Base-by-base conservation (phyloP, 2,113 vertebrate species). In the Phycodurus eques region DNA sequence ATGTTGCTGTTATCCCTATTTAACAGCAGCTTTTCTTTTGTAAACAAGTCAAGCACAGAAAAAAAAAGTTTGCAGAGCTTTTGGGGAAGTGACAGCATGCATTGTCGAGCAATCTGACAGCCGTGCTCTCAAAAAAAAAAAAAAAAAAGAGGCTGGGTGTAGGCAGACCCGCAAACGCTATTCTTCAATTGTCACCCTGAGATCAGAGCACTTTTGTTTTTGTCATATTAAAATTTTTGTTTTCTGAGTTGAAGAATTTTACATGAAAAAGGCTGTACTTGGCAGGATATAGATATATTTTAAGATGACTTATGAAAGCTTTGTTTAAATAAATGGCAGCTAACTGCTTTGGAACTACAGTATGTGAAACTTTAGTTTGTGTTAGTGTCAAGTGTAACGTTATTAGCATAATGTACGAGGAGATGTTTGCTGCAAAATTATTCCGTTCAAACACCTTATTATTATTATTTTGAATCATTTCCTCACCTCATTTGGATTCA, bases 21-120 rank as follows among this genome's bases (percentile, higher is more conserved):
- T 60, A 49, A 47, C 64, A 47, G 64, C 44, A 66, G 64, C 44
- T 47, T 66, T 66, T 66, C 44, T 66, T 66, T 66, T 66, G 64
- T 66, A 31, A 66, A 66, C 64, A 66, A 66, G 64, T 66, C 64
- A 66, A 47, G 64, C 64, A 17, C 64, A 17, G 5, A 15, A 49
- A 17, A 49, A 22, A 20, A 66, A 66, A 66, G 43, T 66, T 66
- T 46, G 22, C 64, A 47, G 27, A 66, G 64, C 64, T 47, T 47
- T 46, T 47, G 64, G 43, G 14, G 64, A 44, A 49, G 44, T 66
- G 64, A 66, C 64, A 66, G 64, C 64, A 49, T 27, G 64, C 64
- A 66, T 66, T 49, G 64, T 66, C 14, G 64, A 66, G 44, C 64
- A 10, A 17, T 47, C 44, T 66, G 64, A 66, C 64, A 47, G 64